Conservation (phyloP, 2,888 invertebrate genomes). For the Phanerotoma sp. region DNA sequence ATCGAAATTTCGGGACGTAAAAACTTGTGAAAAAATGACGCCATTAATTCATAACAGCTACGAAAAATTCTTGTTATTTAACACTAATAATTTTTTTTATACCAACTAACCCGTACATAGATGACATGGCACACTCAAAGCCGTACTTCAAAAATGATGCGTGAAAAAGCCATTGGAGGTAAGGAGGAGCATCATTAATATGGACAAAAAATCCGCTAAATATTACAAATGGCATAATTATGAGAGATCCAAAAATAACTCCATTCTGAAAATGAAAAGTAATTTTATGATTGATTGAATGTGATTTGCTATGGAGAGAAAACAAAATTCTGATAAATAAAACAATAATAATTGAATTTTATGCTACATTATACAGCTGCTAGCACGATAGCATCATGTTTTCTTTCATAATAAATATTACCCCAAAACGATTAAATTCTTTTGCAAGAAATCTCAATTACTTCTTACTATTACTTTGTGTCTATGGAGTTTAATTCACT, state of each 20-base stretch:
- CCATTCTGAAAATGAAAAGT: too few species aligned
- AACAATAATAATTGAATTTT: not conserved
- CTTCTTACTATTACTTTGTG: conserved; percentile 4
- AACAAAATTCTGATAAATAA: too few species aligned
- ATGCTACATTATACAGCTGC: not conserved
- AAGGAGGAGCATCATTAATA: conserved; percentile 75
- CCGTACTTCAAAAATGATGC: conserved; percentile 87
- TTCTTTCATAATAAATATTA: not conserved
- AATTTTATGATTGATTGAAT: too few species aligned
- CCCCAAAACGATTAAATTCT: conserved; percentile 6
- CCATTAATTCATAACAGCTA: too few species aligned
- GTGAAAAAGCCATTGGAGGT: conserved; percentile 83
- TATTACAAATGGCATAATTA: conserved; percentile 82
- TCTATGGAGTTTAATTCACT: conserved; percentile 25
- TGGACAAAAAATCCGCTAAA: conserved; percentile 94
- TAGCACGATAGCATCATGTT: conserved; percentile 1
- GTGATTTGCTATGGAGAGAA: too few species aligned
- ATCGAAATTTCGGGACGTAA: too few species aligned
- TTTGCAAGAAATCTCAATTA: conserved; percentile 14
- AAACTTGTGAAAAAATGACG: too few species aligned
- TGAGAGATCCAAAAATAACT: conserved; percentile 85
- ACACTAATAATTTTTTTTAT: conserved; percentile 3
- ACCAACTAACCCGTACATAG: conserved; percentile 67
- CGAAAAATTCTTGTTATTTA: not conserved
- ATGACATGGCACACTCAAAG: conserved; percentile 77